Evolutionary conservation across 2,797 vertebrate genomes (phyloP), one percentile per base, ranked within the genome.

Genomic region (Catostomus latipinnis): DNA sequence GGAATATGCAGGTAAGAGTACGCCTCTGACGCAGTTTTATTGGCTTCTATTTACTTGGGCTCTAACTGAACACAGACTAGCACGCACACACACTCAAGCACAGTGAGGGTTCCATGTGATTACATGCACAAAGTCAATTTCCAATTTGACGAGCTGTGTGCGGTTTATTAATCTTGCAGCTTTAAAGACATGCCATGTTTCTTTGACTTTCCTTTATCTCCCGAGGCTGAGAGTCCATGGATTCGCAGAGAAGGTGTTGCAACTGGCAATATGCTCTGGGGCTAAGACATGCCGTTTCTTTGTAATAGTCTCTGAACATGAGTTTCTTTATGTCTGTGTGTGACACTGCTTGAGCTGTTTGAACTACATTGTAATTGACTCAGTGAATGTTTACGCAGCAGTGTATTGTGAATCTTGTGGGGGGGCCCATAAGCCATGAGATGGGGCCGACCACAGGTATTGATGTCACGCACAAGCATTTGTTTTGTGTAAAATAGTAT

Each of bases 21-120:
- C 61, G 82, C 80, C 81, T 85, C 80, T 87, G 87, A 70, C 77
- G 84, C 87, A 85, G 46, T 86, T 90, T 91, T 85, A 90, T 84
- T 87, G 86, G 82, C 80, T 85, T 83, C 85, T 84, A 88, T 91
- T 89, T 84, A 89, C 86, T 77, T 34, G 45, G 52, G 74, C 73
- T 86, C 86, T 82, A 68, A 60, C 76, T n/a, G 63, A 72, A 81
- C 71, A 81, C 62, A 83, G 80, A 76, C 66, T 48, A 11, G 62
- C 60, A 5, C 9, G 22, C 16, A 54, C 60, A 58, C 18, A 9
- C 50, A 45, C 53, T 63, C 2, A 13, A 66, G 56, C 16, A 14
- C 74, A 71, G 46, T 16, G 16, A 78, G 84, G 77, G 82, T 69
- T 14, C 45, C 14, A 10, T 49, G 80, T 81, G 83, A 86, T 86